A percentile compares a stretch with the other conserved stretches of the same genome.
Conservation (phyloP, 1,140 invertebrate genomes). For the Trichomalopsis sarcophagae region DNA sequence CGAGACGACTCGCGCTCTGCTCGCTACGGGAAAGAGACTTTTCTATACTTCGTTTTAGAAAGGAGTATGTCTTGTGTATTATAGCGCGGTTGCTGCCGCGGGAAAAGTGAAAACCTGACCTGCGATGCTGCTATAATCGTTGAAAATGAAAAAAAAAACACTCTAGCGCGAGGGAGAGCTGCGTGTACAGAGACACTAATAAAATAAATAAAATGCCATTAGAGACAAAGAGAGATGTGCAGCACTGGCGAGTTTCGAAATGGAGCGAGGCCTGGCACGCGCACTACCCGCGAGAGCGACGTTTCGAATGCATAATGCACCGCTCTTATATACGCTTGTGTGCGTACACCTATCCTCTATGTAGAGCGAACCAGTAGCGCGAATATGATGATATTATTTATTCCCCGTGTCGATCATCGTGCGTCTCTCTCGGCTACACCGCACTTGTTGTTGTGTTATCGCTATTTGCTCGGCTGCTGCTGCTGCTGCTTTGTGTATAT, state of each 20-base stretch:
- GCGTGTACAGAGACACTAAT: not conserved
- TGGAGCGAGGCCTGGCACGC: conserved; percentile 31
- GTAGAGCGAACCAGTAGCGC: not conserved
- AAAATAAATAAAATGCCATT: not conserved
- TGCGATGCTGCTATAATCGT: too few relatives aligned
- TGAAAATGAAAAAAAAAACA: not conserved
- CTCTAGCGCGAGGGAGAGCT: not conserved
- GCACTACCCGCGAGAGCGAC: not conserved
- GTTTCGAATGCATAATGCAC: conserved; percentile 3
- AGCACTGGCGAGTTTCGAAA: not conserved
- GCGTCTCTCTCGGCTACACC: not conserved
- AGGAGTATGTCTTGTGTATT: not conserved
- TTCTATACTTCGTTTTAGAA: not conserved
- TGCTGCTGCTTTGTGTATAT: not conserved
- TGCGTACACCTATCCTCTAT: not conserved
- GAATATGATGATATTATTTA: not conserved
- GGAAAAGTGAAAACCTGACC: not conserved
- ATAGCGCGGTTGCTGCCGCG: not conserved
- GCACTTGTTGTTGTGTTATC: not conserved
- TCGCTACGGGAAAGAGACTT: not conserved
- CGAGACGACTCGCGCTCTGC: not conserved
- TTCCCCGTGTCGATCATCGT: not conserved
- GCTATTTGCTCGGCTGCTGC: not conserved
- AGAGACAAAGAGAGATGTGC: not conserved
- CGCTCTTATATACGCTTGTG: not conserved